phyloP scores from a whole-genome alignment of 2,113 vertebrate genomes.

The Pseudopodoces humilis region DNA sequence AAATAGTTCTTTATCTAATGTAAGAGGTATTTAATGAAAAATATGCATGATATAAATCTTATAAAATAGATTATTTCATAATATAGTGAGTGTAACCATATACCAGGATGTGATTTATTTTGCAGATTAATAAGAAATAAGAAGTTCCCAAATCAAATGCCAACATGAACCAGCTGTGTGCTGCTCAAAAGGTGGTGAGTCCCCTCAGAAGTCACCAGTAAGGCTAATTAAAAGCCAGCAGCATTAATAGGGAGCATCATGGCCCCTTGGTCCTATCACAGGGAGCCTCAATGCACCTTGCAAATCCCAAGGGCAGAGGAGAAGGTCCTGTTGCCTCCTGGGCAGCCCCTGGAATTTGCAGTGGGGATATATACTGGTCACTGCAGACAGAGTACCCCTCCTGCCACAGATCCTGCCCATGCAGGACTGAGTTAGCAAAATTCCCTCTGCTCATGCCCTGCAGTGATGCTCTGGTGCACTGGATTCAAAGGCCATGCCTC shows the following conservation, averaged over 20 bases:
- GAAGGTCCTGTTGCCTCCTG: accelerated
- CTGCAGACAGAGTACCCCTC: background rate
- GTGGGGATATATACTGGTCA: accelerated
- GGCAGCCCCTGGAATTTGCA: background rate
- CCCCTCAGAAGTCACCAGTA: background rate
- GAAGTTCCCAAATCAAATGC: background rate
- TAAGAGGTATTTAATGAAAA: background rate
- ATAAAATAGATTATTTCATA: background rate
- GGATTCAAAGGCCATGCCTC: accelerated
- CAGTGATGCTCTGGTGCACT: accelerated
- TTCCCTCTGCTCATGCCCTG: background rate
- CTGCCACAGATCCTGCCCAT: accelerated
- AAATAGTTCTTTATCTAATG: background rate
- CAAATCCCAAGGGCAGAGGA: background rate
- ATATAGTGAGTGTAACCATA: background rate
- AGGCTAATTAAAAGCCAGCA: background rate
- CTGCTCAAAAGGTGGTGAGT: background rate
- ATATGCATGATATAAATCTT: background rate
- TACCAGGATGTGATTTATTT: background rate
- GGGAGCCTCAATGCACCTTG: accelerated
- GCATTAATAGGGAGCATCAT: accelerated
- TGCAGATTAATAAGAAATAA: background rate
- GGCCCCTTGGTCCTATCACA: background rate
- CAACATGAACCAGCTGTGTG: background rate
- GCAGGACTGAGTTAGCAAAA: background rate